A percentile compares a stretch with the other conserved stretches of the same genome.
Evolutionary conservation across 2,888 invertebrate genomes (phyloP).

Genomic region (Cancer borealis): DNA sequence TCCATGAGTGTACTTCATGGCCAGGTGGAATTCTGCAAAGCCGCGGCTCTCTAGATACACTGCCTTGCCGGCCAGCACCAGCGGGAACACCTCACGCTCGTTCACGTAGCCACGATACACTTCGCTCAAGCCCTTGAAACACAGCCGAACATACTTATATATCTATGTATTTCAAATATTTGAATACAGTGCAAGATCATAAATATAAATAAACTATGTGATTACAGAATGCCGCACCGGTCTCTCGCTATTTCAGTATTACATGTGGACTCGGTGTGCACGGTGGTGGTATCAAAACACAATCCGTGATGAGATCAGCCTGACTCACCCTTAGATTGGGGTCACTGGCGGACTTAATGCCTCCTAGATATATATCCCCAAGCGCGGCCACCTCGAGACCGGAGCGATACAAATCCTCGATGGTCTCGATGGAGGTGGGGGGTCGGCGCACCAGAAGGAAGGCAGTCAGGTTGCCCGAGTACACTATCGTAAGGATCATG

Average conservation of each 20-base stretch:
- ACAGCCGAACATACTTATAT: neutral
- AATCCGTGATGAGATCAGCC: neutral
- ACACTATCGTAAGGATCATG: constrained; percentile 73
- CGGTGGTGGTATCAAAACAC: neutral
- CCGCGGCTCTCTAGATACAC: constrained; percentile 56
- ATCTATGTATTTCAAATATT: neutral
- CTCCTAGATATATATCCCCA: constrained; percentile 23
- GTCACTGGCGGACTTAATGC: constrained; percentile 10
- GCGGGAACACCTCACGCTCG: neutral
- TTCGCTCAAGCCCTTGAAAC: constrained; percentile 34
- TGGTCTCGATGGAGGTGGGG: constrained; percentile 72
- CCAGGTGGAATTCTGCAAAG: constrained; percentile 47
- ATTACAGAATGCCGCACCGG: neutral
- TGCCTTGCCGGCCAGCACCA: constrained; percentile 51
- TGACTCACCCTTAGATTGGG: constrained; percentile 35
- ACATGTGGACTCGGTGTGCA: neutral
- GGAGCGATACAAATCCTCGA: constrained; percentile 70
- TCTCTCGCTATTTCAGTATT: neutral
- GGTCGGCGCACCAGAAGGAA: constrained; percentile 73
- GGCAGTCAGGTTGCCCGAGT: constrained; percentile 78
- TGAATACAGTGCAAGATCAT: no score
- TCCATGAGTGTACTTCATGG: constrained; percentile 17
- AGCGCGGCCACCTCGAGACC: constrained; percentile 60
- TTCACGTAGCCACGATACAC: neutral
- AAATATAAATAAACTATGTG: no score